Conservation (phyloP, 2,888 invertebrate species). For the Sinotaia quadrata region DNA sequence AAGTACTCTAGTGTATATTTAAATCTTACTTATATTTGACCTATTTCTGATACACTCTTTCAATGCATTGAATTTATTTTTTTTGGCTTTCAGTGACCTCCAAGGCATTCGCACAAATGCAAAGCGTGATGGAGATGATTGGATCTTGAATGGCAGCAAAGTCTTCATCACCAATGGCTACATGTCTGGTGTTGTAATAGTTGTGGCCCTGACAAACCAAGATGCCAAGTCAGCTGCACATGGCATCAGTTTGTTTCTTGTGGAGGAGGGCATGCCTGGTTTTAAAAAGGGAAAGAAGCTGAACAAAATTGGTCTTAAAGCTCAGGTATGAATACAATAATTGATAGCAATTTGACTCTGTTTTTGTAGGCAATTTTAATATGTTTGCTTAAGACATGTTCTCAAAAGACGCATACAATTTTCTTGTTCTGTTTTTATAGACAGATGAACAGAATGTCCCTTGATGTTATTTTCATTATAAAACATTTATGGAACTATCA, state of each 20-base stretch:
- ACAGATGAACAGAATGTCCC: too few relatives aligned
- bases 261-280: conserved; percentile 72
- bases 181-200: conserved; percentile 71
- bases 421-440: too few relatives aligned
- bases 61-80: too few relatives aligned
- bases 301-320: conserved; percentile 73
- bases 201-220: conserved; percentile 72
- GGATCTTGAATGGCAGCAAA: conserved; percentile 74
- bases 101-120: conserved; percentile 73
- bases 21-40: too few relatives aligned
- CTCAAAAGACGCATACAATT: too few relatives aligned
- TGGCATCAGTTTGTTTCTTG: conserved; percentile 73
- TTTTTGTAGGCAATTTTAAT: too few relatives aligned
- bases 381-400: too few relatives aligned
- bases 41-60: too few relatives aligned
- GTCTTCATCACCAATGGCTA: conserved; percentile 74
- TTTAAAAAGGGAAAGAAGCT: conserved; percentile 73
- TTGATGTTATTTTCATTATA: too few relatives aligned
- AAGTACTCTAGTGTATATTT: too few relatives aligned
- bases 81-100: conserved; percentile 66
- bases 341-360: too few relatives aligned
- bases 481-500: too few relatives aligned
- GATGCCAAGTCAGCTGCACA: conserved; percentile 71
- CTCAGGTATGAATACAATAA: conserved; percentile 52
- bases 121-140: conserved; percentile 72